A percentile compares a stretch with the other conserved stretches of the same genome.
phyloP scores from a whole-genome alignment of 1,140 invertebrate genomes.

The Pseudomyrmex cubaensis region DNA sequence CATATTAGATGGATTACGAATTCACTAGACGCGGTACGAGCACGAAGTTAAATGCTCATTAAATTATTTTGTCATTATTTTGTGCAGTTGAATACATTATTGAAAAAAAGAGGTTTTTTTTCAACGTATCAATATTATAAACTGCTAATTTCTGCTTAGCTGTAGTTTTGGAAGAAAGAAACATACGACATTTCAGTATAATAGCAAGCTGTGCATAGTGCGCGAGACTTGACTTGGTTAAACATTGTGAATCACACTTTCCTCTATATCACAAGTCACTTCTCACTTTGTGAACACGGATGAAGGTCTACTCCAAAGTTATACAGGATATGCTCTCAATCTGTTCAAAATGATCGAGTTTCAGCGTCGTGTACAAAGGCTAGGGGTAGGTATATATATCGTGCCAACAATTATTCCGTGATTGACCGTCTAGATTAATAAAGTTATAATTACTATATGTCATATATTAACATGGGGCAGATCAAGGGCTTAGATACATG shows the following conservation, averaged over 20 bases:
- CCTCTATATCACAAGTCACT: constrained; percentile 12
- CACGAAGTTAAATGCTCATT: constrained; percentile 22
- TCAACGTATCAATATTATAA: no score
- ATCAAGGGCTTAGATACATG: constrained; percentile 29
- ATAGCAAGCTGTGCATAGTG: background rate
- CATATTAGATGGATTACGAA: constrained; percentile 51
- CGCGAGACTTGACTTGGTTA: background rate
- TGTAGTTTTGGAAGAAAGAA: background rate
- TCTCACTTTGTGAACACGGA: background rate
- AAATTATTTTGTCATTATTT: constrained; percentile 33
- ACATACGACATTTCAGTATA: background rate
- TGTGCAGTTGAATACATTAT: constrained; percentile 8
- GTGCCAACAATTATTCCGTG: constrained; percentile 49
- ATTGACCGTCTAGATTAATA: constrained; percentile 56
- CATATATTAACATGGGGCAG: constrained; percentile 13
- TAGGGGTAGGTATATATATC: background rate
- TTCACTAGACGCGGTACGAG: constrained; percentile 18
- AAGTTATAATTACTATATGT: constrained; percentile 58
- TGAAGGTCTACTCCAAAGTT: constrained; percentile 36
- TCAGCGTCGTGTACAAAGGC: constrained; percentile 8
- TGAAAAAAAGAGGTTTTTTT: no score
- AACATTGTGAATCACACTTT: background rate
- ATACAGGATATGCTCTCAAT: constrained; percentile 36
- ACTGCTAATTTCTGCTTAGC: no score
- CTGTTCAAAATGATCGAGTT: constrained; percentile 54